Conservation (phyloP, 1,140 invertebrate species). For the Zaprionus ornatus region DNA sequence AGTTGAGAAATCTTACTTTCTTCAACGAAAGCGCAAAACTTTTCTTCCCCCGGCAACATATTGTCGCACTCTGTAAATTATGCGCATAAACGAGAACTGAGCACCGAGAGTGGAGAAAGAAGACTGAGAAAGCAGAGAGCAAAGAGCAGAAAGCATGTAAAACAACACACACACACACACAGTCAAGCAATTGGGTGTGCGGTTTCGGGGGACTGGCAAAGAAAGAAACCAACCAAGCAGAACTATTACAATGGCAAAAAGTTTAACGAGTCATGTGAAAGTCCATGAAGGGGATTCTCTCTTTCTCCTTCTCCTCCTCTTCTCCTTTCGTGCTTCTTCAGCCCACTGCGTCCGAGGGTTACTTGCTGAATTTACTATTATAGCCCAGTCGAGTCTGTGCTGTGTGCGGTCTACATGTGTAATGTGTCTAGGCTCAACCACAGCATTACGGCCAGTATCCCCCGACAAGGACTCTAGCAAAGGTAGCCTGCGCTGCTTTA, state of each 20-base stretch:
- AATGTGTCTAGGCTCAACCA: conserved; percentile 67
- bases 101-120: conserved; percentile 9
- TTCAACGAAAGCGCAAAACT: conserved; percentile 60
- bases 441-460: conserved; percentile 29
- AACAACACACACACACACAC: conserved; percentile 21
- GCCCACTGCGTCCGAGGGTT: not conserved
- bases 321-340: not conserved
- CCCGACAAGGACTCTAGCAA: not conserved
- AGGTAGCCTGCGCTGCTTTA: conserved; percentile 24
- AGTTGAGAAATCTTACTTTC: conserved; percentile 65
- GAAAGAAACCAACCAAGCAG: conserved; percentile 73
- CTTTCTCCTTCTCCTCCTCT: not conserved
- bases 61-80: conserved; percentile 81
- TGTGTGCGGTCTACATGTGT: conserved; percentile 60
- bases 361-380: conserved; percentile 63
- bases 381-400: conserved; percentile 21
- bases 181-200: conserved; percentile 28
- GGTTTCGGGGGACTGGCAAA: conserved; percentile 41
- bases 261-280: conserved; percentile 78
- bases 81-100: conserved; percentile 68
- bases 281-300: conserved; percentile 11
- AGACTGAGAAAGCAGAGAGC: conserved; percentile 17
- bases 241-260: conserved; percentile 81
- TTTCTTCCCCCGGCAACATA: conserved; percentile 66
- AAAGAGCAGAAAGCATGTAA: conserved; percentile 50